Evolutionary conservation across 1,140 invertebrate genomes (phyloP).

Genomic region (Tetramorium parvispinum): DNA sequence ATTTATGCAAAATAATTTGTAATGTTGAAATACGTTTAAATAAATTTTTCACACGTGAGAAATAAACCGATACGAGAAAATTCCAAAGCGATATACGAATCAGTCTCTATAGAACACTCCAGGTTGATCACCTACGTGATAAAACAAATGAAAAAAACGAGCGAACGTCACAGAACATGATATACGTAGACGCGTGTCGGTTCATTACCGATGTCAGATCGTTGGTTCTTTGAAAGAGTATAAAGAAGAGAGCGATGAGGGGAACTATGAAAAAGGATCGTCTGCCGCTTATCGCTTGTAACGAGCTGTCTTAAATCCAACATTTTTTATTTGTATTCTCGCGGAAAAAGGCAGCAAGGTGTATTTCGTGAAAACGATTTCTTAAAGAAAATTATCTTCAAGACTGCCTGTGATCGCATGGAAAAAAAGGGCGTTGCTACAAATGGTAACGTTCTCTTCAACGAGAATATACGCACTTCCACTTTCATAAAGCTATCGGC

Average conservation of each 20-base stretch:
- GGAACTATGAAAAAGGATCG: slow-evolving; percentile 48
- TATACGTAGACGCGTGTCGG: slow-evolving; percentile 35
- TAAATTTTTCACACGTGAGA: background rate
- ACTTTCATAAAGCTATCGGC: slow-evolving; percentile 49
- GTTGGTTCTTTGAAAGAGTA: slow-evolving; percentile 30
- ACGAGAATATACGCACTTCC: slow-evolving; percentile 3
- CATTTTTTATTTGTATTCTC: slow-evolving; percentile 35
- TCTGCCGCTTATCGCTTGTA: slow-evolving; percentile 53
- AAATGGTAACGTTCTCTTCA: background rate
- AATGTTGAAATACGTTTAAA: background rate
- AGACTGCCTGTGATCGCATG: background rate
- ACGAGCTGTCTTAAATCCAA: slow-evolving; percentile 53
- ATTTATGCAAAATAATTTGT: background rate
- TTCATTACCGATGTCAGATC: slow-evolving; percentile 52
- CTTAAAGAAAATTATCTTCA: background rate
- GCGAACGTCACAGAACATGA: slow-evolving; percentile 4
- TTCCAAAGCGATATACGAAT: background rate
- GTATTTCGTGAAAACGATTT: background rate
- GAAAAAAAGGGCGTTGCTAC: background rate
- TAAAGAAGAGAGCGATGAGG: slow-evolving; percentile 58
- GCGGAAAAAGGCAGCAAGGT: background rate
- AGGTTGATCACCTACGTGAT: background rate
- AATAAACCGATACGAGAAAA: background rate
- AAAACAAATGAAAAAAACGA: background rate
- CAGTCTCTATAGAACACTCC: background rate